Conservation (phyloP, 2,888 invertebrate species). For the Notocelia uddmanniana region DNA sequence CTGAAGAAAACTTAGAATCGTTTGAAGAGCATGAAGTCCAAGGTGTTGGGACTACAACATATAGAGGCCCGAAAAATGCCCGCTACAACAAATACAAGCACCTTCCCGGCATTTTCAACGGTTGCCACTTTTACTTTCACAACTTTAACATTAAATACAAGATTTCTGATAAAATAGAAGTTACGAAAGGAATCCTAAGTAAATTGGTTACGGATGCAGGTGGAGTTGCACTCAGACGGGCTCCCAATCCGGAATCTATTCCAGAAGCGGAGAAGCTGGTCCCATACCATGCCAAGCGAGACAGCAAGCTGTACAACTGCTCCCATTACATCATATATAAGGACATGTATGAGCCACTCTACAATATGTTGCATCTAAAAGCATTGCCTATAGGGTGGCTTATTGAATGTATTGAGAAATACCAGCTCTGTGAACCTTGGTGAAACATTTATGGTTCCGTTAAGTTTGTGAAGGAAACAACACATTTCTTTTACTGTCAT, state of each 20-base stretch:
- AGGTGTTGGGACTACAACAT: constrained; percentile 74
- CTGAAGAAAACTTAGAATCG: constrained; percentile 74
- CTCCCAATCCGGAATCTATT: constrained; percentile 87
- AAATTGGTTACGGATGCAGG: constrained; percentile 85
- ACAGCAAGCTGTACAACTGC: constrained; percentile 83
- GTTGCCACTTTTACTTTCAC: constrained; percentile 87
- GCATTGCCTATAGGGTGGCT: constrained; percentile 88
- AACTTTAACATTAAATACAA: constrained; percentile 76
- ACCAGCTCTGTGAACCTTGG: constrained; percentile 84
- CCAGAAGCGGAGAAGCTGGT: constrained; percentile 81
- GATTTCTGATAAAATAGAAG: constrained; percentile 66
- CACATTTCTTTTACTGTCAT: too few relatives aligned
- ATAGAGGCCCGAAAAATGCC: constrained; percentile 78
- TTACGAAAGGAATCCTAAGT: constrained; percentile 77
- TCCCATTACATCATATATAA: constrained; percentile 87
- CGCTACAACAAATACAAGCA: constrained; percentile 84
- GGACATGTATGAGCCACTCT: constrained; percentile 84
- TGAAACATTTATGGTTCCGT: constrained; percentile 19
- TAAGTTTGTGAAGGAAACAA: not conserved
- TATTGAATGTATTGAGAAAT: constrained; percentile 87
- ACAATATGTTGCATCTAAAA: constrained; percentile 88
- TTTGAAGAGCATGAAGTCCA: constrained; percentile 86
- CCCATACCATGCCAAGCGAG: constrained; percentile 87
- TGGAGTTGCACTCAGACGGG: constrained; percentile 85
- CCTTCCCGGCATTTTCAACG: constrained; percentile 88